These are phyloP conservation scores for Gobionotothen gibberifrons DNA, from an alignment of 2,797 vertebrate species.

Conservation along the genomic window DNA sequence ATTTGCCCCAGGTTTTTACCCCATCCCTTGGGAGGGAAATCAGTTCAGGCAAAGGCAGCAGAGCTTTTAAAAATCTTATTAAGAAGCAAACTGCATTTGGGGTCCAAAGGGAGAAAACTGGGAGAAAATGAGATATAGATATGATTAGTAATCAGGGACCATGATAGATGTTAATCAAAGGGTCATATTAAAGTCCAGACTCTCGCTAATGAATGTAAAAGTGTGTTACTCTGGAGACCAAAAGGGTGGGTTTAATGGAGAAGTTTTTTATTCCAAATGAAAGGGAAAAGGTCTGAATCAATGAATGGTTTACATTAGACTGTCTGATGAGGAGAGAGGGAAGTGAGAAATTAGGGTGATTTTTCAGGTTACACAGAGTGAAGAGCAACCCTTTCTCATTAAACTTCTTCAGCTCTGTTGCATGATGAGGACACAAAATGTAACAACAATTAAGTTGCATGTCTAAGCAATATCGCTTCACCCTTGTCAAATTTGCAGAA, in stretches of 20 bases:
- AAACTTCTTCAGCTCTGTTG: not conserved
- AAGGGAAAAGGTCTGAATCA: slow-evolving; percentile 55
- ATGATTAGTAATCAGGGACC: slow-evolving; percentile 70
- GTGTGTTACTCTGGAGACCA: slow-evolving; percentile 46
- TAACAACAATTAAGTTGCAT: not conserved
- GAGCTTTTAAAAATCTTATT: slow-evolving; percentile 44
- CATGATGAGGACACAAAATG: slow-evolving; percentile 2
- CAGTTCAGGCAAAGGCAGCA: slow-evolving; percentile 36
- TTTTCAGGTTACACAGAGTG: slow-evolving; percentile 10
- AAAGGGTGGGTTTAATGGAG: slow-evolving; percentile 42
- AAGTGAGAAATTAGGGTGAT: slow-evolving; percentile 10
- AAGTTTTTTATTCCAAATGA: slow-evolving; percentile 49
- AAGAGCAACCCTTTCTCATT: slow-evolving; percentile 12
- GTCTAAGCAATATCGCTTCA: not conserved
- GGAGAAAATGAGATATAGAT: slow-evolving; percentile 55
- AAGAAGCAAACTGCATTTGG: slow-evolving; percentile 47
- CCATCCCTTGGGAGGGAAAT: slow-evolving; percentile 35
- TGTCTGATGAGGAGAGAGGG: slow-evolving; percentile 40
- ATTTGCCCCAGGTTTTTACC: slow-evolving; percentile 55
- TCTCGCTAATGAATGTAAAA: slow-evolving; percentile 60
- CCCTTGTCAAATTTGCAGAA: slow-evolving; percentile 5
- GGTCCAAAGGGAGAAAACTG: slow-evolving; percentile 48
- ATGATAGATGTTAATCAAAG: slow-evolving; percentile 74
- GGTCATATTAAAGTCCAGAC: slow-evolving; percentile 65
- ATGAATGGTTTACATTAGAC: slow-evolving; percentile 46